These are phyloP conservation scores for Emberiza fucata DNA, from an alignment of 2,113 vertebrate species.

Conservation along the genomic window DNA sequence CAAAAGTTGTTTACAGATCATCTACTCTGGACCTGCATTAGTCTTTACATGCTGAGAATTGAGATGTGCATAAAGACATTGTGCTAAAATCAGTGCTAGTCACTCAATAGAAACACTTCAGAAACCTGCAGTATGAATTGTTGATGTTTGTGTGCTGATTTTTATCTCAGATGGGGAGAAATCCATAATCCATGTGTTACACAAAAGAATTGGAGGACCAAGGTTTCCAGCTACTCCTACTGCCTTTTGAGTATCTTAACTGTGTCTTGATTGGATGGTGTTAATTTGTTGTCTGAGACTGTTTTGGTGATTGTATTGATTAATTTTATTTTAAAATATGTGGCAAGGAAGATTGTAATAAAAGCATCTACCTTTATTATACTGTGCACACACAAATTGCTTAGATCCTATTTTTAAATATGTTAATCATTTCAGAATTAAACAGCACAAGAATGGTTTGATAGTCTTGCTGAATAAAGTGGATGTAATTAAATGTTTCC, in stretches of 20 bases:
- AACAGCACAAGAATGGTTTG: slow-evolving; percentile 12
- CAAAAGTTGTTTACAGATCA: background rate
- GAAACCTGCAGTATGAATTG: background rate
- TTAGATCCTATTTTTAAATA: slow-evolving; percentile 58
- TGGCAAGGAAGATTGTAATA: slow-evolving; percentile 70
- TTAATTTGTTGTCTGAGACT: slow-evolving; percentile 51
- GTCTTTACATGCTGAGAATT: background rate
- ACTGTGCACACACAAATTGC: slow-evolving; percentile 17
- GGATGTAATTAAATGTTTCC: slow-evolving; percentile 26
- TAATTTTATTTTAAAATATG: slow-evolving; percentile 44
- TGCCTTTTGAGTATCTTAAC: slow-evolving; percentile 58
- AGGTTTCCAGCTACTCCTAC: slow-evolving; percentile 60
- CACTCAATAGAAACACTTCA: background rate
- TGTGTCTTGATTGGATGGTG: slow-evolving; percentile 47
- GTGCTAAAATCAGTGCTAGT: background rate
- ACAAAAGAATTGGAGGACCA: slow-evolving; percentile 11
- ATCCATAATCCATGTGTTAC: background rate
- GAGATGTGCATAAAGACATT: background rate
- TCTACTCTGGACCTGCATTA: background rate
- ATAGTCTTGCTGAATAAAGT: slow-evolving; percentile 36
- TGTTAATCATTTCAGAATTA: slow-evolving; percentile 7
- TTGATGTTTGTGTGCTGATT: slow-evolving; percentile 32
- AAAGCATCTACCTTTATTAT: slow-evolving; percentile 48
- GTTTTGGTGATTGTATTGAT: slow-evolving; percentile 55
- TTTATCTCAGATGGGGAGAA: background rate